Base-by-base conservation (phyloP, 2,113 vertebrate species). In the Kryptolebias marmoratus region DNA sequence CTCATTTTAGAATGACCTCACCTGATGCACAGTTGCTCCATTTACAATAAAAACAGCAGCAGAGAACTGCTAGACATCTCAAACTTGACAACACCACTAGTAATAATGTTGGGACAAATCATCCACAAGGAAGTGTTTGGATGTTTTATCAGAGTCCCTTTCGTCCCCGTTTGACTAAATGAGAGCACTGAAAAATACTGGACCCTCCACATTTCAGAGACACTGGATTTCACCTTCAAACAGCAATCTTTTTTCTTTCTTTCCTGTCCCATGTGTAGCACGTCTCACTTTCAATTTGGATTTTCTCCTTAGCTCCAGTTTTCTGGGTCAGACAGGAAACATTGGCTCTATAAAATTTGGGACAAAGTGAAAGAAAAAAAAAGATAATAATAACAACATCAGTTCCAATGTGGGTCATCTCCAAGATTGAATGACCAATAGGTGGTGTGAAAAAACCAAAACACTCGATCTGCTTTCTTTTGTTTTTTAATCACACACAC, bases 251-350 rank as follows among this genome's bases (percentile, higher is more conserved):
- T 30, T 49, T 12, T 30, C 2, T 64, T 15, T 59, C 11, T 12
- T 8, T n/a, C 13, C 49, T 6, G 22, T 56, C 52, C 52, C 52
- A 30, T 16, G 22, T 56, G 52, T 56, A 44, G 52, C 52, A 55
- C 18, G 14, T 56, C 65, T 57, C 44, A 48, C 42, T 47, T 56
- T 47, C 44, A 68, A 52, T 57, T 22, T 31, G 59, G 36, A 66
- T 9, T 52, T 42, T 61, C 49, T 74, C 52, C 66, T 74, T 76
- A 0, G 58, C 63, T 72, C 44, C 45, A 3, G 28, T 59, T 85
- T 68, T 82, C 76, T 86, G 76, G 83, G 72, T 52, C 83, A 82
- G 77, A 71, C 66, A 15, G 61, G 45, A 59, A 73, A 73, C 56
- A 69, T 18, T 57, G 57, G 64, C 63, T 44, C 9, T 11, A 67